Conservation (phyloP, 2,797 vertebrate genomes). For the Scarus forsteni region DNA sequence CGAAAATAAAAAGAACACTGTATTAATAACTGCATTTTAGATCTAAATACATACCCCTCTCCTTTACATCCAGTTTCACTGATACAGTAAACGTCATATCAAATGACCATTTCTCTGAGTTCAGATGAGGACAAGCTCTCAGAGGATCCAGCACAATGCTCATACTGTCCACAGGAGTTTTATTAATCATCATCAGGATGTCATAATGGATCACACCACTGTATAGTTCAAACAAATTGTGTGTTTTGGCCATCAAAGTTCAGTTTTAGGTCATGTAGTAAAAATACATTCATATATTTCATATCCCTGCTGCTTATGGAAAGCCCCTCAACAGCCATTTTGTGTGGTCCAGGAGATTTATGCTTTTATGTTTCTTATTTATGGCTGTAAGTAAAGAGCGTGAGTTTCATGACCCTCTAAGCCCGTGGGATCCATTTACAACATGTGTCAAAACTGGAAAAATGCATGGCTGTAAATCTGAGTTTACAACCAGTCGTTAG, state of each 20-base stretch:
- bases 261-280: conserved; percentile 3
- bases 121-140: conserved; percentile 23
- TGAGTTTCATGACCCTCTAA: conserved; percentile 13
- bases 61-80: background rate
- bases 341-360: conserved; percentile 53
- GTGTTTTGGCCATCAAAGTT: conserved; percentile 10
- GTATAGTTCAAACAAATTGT: conserved; percentile 5
- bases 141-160: conserved; percentile 8
- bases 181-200: conserved; percentile 42
- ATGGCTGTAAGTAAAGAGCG: conserved; percentile 4
- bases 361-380: conserved; percentile 20
- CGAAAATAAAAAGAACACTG: no score
- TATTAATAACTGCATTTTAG: background rate
- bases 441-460: conserved; percentile 24
- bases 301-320: conserved; percentile 10
- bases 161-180: conserved; percentile 21
- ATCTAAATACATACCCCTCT: background rate
- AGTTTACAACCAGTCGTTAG: conserved; percentile 11
- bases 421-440: conserved; percentile 22
- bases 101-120: background rate
- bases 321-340: conserved; percentile 1
- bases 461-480: conserved; percentile 16
- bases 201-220: conserved; percentile 43
- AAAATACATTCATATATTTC: background rate
- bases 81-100: background rate